A percentile compares a stretch with the other conserved stretches of the same genome.
Evolutionary conservation across 2,797 vertebrate genomes (phyloP).

Genomic region (Novumbra hubbsi): DNA sequence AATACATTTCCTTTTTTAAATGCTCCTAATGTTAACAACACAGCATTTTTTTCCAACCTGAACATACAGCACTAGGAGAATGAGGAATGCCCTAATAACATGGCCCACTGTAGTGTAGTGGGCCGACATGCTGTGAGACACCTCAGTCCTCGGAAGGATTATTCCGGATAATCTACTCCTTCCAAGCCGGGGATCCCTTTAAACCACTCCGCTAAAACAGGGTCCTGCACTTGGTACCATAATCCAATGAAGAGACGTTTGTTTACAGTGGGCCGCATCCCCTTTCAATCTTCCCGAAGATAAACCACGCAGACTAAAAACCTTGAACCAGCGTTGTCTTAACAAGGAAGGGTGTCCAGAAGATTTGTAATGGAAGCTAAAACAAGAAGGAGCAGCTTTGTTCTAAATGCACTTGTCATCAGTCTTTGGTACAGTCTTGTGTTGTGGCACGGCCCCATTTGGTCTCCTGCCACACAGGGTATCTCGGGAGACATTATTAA

Average conservation of each 20-base stretch:
- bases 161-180: conserved; percentile 28
- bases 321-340: conserved; percentile 2
- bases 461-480: background rate
- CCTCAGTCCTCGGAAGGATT: conserved; percentile 17
- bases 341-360: background rate
- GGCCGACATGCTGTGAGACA: conserved; percentile 1
- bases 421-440: conserved; percentile 12
- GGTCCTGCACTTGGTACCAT: conserved; percentile 17
- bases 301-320: background rate
- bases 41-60: background rate
- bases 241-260: conserved; percentile 22
- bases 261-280: conserved; percentile 12
- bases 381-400: background rate
- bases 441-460: background rate
- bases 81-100: background rate
- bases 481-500: background rate
- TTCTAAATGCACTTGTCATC: conserved; percentile 9
- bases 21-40: background rate
- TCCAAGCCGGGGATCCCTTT: conserved; percentile 17
- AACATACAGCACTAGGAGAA: background rate
- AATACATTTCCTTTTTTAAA: background rate
- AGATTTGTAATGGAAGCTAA: background rate
- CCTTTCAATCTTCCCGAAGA: conserved; percentile 2
- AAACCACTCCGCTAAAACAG: conserved; percentile 30
- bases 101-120: background rate